Evolutionary conservation across 2,113 vertebrate genomes (phyloP), one percentile per base, ranked within the genome.

Genomic region (Propithecus coquereli): DNA sequence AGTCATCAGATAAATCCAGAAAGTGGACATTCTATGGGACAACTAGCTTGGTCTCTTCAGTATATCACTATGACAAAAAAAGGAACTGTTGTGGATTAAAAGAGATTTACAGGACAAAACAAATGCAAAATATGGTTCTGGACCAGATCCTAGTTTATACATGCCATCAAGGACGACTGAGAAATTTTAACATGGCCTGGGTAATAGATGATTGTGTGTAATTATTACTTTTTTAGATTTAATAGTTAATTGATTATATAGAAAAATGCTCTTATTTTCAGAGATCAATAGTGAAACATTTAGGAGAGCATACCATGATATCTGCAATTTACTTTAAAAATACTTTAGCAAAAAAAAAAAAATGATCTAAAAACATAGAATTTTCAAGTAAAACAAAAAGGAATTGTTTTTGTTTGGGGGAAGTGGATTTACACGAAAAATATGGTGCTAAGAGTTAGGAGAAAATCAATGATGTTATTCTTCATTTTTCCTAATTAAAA

Each of bases 401-500:
- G 11, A n/a, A 79, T 45, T 80, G 32, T 17, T 96, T 95, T 86
- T 94, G 3, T 87, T 93, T 83, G 45, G 63, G 45, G 27, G 20
- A 16, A 14, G 10, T 40, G 10, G 10, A 65, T 9, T n/a, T 91
- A 27, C 0, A 3, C 45, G 23, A 93, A 57, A 63, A 91, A 81
- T 63, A 14, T 63, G 25, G 59, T 30, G 9, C 34, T 65, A 43
- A 74, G 20, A 3, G 4, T 87, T 43, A 71, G 68, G 20, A 86
- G 57, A 83, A 95, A 91, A 59, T 6, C 2, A 0, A 84, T 63
- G 68, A 34, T 80, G 47, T 22, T n/a, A 61, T 30, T 37, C 1
- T 88, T 14, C 81, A 87, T 65, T 74, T 40, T 92, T 94, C 70
- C 63, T 79, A 87, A 63, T 32, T 89, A 90, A 91, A 94, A 95